A percentile compares a stretch with the other conserved stretches of the same genome.
phyloP scores from a whole-genome alignment of 2,888 invertebrate species.

The Heteromyza rotundicornis region DNA sequence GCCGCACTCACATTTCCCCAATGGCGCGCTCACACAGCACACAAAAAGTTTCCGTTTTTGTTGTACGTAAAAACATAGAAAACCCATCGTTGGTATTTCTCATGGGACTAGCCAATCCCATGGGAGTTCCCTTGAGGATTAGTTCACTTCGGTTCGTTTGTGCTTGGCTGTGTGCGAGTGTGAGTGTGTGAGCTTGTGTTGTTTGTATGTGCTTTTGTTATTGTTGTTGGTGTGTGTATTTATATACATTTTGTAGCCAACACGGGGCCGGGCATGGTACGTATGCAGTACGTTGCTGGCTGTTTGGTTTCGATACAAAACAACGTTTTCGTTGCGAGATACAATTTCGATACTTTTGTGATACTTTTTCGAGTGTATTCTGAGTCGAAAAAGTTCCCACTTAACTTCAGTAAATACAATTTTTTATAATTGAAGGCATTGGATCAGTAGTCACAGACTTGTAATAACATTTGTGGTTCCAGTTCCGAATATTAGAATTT shows the following conservation, averaged over 20 bases:
- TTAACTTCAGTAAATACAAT: no score
- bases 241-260: slow-evolving; percentile 15
- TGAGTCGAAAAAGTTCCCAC: no score
- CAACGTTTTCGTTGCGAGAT: no score
- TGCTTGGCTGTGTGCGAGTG: slow-evolving; percentile 41
- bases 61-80: slow-evolving; percentile 57
- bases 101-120: slow-evolving; percentile 61
- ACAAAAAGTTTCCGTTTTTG: slow-evolving; percentile 27
- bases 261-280: neutral
- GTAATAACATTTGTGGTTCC: no score
- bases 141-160: slow-evolving; percentile 38
- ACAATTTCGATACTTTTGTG: no score
- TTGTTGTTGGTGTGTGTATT: slow-evolving; percentile 22
- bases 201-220: slow-evolving; percentile 12
- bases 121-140: slow-evolving; percentile 52
- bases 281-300: no score
- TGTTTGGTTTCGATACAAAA: no score
- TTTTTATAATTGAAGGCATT: no score
- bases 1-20: slow-evolving; percentile 39
- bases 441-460: no score
- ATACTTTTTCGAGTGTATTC: no score
- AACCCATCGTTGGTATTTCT: slow-evolving; percentile 63
- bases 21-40: slow-evolving; percentile 17
- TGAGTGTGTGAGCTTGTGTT: slow-evolving; percentile 25
- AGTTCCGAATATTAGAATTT: no score